Base-by-base conservation (phyloP, 2,888 invertebrate species). In the Agonopterix alstromeriana region DNA sequence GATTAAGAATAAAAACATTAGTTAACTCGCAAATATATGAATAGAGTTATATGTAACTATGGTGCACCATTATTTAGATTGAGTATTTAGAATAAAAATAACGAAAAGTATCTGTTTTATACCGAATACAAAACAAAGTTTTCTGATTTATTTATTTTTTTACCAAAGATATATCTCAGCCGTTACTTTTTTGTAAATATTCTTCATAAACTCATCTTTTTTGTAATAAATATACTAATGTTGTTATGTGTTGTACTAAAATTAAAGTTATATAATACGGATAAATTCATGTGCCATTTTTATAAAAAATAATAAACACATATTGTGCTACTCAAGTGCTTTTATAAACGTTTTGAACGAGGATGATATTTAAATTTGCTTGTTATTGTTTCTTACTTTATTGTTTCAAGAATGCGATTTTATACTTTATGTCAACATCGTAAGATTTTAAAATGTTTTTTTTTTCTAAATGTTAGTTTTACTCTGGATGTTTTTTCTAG, bases 361-460 rank as follows among this genome's bases (percentile, higher is more conserved):
- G 66, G 69, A 67, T 65, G 83, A 87, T 86, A 85, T 77, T 86
- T 87, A 83, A 88, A 88, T 88, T 88, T 88, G 87, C 87, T 88
- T 87, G 86, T 77, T 78, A 65, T 78, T 70, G 65, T 58, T 63
- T 68, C 70, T 60, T 65, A 63, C 7, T 68, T 54, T 68, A 65
- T 60, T 72, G 7, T 65, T 71, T 59, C 67, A 68, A 59, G 73
- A 75, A 72, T 81, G 75, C 73, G 61, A 65, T 67, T 65, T 58
- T 55, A 61, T 64, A 50, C 8, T 63, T 54, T 62, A 55, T 63
- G 63, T 56, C 61, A 55, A 66, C 60, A 63, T 69, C 65, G 71
- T 65, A 64, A 55, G 65, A 60, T 68, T 60, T 67, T 65, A 65
- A 66, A 27, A 0, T 73, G 60, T 73, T 69, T 38, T 10, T 38